Percentiles rank a stretch among this genome's conserved stretches.
Evolutionary conservation across 1,140 invertebrate species (phyloP).

Genomic region (Drosophila kurseongensis): DNA sequence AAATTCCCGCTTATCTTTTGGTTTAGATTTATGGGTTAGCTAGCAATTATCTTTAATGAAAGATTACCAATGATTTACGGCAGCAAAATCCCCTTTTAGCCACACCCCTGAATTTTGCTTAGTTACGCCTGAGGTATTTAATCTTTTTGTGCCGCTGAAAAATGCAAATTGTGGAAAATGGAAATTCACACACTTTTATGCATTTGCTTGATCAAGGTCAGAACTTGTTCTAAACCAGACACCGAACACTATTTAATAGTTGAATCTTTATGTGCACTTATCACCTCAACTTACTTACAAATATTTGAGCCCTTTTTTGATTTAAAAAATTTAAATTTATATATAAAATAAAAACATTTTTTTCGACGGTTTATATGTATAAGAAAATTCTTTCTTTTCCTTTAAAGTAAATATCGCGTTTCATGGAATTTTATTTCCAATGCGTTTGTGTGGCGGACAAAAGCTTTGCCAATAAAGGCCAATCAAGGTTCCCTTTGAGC

Average conservation of each 20-base stretch:
- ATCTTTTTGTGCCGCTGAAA: not conserved
- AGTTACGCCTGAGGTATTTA: conserved; percentile 25
- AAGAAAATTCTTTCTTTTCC: not conserved
- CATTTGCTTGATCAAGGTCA: conserved; percentile 30
- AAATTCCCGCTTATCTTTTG: conserved; percentile 17
- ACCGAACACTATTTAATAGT: not conserved
- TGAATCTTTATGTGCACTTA: not conserved
- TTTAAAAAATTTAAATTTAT: too few species aligned
- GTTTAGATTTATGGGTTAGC: conserved; percentile 21
- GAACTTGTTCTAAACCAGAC: conserved; percentile 16
- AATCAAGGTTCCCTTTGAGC: conserved; percentile 39
- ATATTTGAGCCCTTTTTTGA: too few species aligned
- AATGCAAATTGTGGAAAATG: conserved; percentile 39
- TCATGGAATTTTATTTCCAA: not conserved
- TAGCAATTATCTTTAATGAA: conserved; percentile 1
- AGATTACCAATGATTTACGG: conserved; percentile 30
- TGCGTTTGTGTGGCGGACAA: conserved; percentile 21
- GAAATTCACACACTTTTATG: conserved; percentile 29
- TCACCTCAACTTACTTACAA: not conserved
- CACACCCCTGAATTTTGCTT: conserved; percentile 7
- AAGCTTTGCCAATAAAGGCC: conserved; percentile 42
- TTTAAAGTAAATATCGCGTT: not conserved
- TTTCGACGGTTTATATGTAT: too few species aligned
- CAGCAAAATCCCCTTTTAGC: not conserved
- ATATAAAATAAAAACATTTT: too few species aligned